Evolutionary conservation across 2,113 vertebrate species (phyloP).

Genomic region (Passer domesticus): DNA sequence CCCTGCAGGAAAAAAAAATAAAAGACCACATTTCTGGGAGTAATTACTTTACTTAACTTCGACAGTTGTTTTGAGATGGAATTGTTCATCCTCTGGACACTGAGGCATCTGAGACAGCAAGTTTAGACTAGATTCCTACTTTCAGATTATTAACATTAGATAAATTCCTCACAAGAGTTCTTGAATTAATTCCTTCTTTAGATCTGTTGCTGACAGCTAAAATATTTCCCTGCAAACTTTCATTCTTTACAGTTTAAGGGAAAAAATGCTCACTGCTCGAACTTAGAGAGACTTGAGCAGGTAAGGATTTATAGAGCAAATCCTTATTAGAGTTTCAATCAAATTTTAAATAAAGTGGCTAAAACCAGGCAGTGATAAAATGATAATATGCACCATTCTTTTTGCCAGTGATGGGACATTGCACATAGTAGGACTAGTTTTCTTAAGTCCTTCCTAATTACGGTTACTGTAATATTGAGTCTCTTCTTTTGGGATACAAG

Average conservation of each 20-base stretch:
- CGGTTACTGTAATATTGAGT: neutral
- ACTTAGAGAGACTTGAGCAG: neutral
- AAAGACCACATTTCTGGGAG: neutral
- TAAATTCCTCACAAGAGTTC: neutral
- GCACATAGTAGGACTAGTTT: neutral
- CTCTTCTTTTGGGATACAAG: neutral
- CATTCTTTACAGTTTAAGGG: neutral
- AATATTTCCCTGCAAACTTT: neutral
- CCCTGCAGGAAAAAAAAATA: neutral
- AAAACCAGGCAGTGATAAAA: neutral
- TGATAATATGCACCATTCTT: neutral
- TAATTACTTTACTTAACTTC: neutral
- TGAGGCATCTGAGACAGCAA: neutral
- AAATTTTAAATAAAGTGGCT: constrained; percentile 14
- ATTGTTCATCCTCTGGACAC: neutral
- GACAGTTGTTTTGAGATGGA: neutral
- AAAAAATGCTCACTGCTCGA: neutral
- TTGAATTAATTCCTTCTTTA: neutral
- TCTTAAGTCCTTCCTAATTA: neutral
- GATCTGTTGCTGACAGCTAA: neutral
- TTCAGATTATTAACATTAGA: neutral
- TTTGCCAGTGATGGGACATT: neutral
- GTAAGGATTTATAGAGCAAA: constrained; percentile 21
- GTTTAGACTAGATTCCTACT: neutral
- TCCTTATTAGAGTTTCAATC: neutral